phyloP scores from a whole-genome alignment of 2,888 invertebrate species.

The Drosophila rubida region DNA sequence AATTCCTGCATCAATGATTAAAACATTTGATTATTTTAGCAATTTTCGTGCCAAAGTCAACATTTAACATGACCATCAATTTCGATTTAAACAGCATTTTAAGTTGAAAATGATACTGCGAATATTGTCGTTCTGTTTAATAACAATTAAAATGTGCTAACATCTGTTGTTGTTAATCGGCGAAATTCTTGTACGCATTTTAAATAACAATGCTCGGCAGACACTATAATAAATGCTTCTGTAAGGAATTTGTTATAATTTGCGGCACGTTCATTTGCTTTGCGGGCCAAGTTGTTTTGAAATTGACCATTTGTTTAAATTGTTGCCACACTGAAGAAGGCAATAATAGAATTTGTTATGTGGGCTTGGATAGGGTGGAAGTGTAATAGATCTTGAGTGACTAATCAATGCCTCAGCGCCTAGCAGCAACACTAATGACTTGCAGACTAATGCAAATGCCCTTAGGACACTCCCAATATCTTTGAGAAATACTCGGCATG shows the following conservation, averaged over 20 bases:
- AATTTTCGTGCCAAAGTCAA: not conserved
- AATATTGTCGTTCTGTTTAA: not conserved
- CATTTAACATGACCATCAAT: not conserved
- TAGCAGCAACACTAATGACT: slow-evolving; percentile 60
- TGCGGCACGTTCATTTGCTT: slow-evolving; percentile 3
- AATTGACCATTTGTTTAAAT: slow-evolving; percentile 24
- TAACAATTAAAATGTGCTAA: not conserved
- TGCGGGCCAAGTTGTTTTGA: slow-evolving; percentile 33
- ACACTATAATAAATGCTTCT: slow-evolving; percentile 16
- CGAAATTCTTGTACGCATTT: not conserved
- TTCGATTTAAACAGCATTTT: not conserved
- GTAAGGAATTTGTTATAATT: slow-evolving; percentile 22
- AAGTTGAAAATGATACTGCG: not conserved
- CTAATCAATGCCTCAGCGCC: slow-evolving; percentile 56
- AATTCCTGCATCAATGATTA: not conserved
- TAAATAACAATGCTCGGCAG: not conserved
- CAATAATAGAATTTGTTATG: not conserved
- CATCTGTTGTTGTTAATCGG: slow-evolving; percentile 10
- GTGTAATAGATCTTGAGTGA: slow-evolving; percentile 32
- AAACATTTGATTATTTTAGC: not conserved
- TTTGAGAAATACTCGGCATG: slow-evolving; percentile 11
- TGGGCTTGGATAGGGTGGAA: slow-evolving; percentile 6
- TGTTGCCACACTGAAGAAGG: not conserved
- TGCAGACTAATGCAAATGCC: slow-evolving; percentile 62
- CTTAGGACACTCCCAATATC: slow-evolving; percentile 29